Evolutionary conservation across 2,113 vertebrate genomes (phyloP).

Genomic region (Todiramphus saurophagus): DNA sequence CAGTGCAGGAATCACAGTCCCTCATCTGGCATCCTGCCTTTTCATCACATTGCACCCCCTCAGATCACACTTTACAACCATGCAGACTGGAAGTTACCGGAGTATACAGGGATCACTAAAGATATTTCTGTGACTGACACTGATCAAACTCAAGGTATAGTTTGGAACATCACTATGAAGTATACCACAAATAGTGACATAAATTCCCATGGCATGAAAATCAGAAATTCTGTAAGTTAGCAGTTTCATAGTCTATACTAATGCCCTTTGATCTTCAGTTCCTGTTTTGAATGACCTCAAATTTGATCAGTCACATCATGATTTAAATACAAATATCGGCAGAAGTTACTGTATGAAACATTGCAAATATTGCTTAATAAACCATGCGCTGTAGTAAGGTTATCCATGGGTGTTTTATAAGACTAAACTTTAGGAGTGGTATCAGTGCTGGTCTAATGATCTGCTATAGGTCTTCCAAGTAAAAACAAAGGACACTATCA

Average conservation of each 20-base stretch:
- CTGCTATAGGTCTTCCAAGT: neutral
- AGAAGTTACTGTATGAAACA: neutral
- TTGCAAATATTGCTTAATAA: neutral
- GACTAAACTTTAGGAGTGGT: neutral
- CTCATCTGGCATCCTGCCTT: neutral
- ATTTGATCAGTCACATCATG: neutral
- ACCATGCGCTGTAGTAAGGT: neutral
- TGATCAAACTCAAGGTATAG: neutral
- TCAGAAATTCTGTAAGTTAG: neutral
- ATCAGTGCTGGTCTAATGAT: neutral
- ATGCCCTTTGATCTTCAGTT: neutral
- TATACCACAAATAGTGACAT: neutral
- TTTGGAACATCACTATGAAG: neutral
- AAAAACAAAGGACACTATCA: neutral
- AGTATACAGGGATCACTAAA: neutral
- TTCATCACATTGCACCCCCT: neutral
- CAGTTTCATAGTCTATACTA: neutral
- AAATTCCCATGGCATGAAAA: neutral
- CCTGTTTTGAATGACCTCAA: neutral
- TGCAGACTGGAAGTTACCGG: neutral
- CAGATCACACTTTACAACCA: fast-evolving
- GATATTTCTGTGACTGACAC: neutral
- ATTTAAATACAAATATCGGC: neutral
- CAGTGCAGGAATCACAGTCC: fast-evolving
- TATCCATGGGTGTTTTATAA: neutral